A percentile compares a stretch with the other conserved stretches of the same genome.
phyloP scores from a whole-genome alignment of 2,797 vertebrate genomes.

The Menidia menidia region DNA sequence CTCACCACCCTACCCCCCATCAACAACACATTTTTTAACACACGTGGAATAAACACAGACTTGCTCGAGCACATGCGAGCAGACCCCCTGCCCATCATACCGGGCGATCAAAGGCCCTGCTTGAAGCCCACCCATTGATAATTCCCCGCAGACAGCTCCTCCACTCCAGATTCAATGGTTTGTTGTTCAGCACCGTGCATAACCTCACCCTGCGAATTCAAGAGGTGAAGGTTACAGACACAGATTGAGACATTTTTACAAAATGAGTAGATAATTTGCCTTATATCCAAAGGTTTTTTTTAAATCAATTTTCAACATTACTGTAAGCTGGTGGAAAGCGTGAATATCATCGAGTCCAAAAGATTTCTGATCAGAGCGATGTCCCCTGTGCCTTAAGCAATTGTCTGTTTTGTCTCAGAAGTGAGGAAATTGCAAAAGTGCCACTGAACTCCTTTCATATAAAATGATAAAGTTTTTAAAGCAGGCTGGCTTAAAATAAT shows the following conservation, averaged over 20 bases:
- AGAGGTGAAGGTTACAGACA: slow-evolving; percentile 13
- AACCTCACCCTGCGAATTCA: slow-evolving; percentile 10
- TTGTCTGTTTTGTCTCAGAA: background rate
- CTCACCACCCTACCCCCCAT: background rate
- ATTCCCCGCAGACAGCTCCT: slow-evolving; percentile 29
- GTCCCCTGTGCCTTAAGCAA: background rate
- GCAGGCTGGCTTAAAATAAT: too few species aligned
- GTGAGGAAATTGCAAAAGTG: too few species aligned
- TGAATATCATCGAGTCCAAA: background rate
- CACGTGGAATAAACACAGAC: slow-evolving; percentile 8
- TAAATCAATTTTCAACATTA: background rate
- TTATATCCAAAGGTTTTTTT: background rate
- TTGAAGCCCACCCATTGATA: slow-evolving; percentile 54
- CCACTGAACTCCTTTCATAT: too few species aligned
- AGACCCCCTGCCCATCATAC: slow-evolving; percentile 36
- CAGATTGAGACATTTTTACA: background rate
- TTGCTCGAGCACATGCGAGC: slow-evolving; percentile 7
- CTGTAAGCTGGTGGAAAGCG: too few species aligned
- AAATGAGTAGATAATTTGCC: background rate
- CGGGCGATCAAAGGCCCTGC: slow-evolving; percentile 68
- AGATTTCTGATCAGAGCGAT: background rate
- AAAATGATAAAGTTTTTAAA: too few species aligned
- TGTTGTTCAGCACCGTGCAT: slow-evolving; percentile 14
- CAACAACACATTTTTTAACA: too few species aligned
- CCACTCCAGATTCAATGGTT: slow-evolving; percentile 41